phyloP scores from a whole-genome alignment of 2,888 invertebrate species.

The Zaprionus lineosus region DNA sequence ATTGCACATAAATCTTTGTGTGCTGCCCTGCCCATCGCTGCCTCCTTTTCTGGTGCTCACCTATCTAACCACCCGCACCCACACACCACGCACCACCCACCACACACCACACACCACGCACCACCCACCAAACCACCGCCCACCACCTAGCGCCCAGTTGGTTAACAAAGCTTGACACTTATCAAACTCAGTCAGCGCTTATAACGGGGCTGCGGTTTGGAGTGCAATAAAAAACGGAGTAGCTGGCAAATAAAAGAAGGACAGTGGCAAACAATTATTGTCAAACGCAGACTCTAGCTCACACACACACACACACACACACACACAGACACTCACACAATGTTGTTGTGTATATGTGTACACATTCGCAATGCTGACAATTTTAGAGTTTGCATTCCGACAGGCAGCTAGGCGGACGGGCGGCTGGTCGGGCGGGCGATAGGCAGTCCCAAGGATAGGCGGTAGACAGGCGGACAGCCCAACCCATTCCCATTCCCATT shows the following conservation, averaged over 20 bases:
- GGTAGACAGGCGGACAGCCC: constrained; percentile 1
- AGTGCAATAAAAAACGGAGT: constrained; percentile 59
- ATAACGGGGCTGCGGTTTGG: constrained; percentile 56
- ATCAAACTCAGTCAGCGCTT: constrained; percentile 56
- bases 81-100: neutral
- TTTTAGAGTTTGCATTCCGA: constrained; percentile 44
- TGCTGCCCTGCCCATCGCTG: no score
- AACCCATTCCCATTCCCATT: constrained; percentile 1
- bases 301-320: constrained; percentile 16
- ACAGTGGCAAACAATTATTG: constrained; percentile 73
- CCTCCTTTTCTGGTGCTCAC: no score
- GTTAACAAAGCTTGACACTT: constrained; percentile 66
- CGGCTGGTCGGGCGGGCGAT: constrained; percentile 7
- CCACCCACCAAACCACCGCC: constrained; percentile 11
- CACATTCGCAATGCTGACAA: constrained; percentile 25
- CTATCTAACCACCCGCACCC: neutral
- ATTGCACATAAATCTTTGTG: constrained; percentile 66
- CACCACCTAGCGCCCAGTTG: constrained; percentile 21
- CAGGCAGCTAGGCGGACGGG: no score
- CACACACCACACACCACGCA: neutral
- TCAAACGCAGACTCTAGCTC: constrained; percentile 52
- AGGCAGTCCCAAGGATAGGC: no score
- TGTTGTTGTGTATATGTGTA: neutral
- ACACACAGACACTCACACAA: neutral
- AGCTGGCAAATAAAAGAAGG: constrained; percentile 52